Conservation (phyloP, 2,888 invertebrate species). For the Rosalia funebris region DNA sequence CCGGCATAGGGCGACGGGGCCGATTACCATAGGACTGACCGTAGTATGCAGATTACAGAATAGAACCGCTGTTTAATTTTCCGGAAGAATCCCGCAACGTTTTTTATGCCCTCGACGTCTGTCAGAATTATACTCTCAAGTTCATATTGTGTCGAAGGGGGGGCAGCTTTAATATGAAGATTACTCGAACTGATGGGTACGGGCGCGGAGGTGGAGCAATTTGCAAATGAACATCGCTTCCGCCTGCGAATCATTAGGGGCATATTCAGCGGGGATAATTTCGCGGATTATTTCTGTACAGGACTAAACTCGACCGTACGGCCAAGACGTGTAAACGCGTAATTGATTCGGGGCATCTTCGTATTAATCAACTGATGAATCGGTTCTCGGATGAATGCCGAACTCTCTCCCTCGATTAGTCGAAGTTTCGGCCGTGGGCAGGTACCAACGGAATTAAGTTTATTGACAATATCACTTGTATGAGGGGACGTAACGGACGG, state of each 20-base stretch:
- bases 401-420: neutral
- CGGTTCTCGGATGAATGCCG: conserved; percentile 38
- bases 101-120: conserved; percentile 54
- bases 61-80: conserved; percentile 56
- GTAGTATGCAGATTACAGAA: conserved; percentile 53
- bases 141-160: conserved; percentile 58
- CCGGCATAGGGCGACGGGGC: conserved; percentile 40
- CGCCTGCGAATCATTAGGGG: conserved; percentile 63
- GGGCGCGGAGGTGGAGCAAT: conserved; percentile 60
- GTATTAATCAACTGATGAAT: conserved; percentile 60
- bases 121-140: conserved; percentile 61
- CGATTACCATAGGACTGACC: conserved; percentile 53
- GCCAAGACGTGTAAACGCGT: conserved; percentile 56
- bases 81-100: conserved; percentile 56
- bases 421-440: neutral
- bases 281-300: conserved; percentile 59
- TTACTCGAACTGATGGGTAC: conserved; percentile 62
- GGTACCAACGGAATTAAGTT: too few species aligned
- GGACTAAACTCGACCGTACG: conserved; percentile 28
- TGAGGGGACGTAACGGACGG: too few species aligned
- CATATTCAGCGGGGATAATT: conserved; percentile 64
- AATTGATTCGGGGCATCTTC: conserved; percentile 58
- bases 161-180: conserved; percentile 63
- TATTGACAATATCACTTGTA: too few species aligned
- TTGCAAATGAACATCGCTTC: conserved; percentile 64